phyloP scores from a whole-genome alignment of 2,888 invertebrate genomes.

The Pseudococcus jackbeardsleyi region DNA sequence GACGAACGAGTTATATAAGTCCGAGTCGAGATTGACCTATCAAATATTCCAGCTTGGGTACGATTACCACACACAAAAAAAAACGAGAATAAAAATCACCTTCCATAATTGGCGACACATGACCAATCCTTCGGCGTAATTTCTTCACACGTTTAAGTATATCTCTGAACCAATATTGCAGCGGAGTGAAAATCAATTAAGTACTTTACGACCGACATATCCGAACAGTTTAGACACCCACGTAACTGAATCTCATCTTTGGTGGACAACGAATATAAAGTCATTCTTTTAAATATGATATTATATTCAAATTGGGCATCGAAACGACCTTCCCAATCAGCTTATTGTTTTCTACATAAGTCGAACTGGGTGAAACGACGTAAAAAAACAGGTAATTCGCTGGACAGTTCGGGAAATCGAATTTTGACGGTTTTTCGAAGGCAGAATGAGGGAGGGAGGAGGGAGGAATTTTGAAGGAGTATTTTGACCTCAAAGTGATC shows the following conservation, averaged over 20 bases:
- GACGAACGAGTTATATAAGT: conserved; percentile 14
- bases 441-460: too few relatives aligned
- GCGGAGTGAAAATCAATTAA: conserved; percentile 26
- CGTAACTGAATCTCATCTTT: neutral
- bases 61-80: conserved; percentile 11
- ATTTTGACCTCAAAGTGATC: too few relatives aligned
- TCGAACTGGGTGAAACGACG: neutral
- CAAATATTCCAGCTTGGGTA: neutral
- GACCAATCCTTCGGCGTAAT: conserved; percentile 46
- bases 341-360: neutral
- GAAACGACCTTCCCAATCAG: neutral
- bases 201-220: conserved; percentile 16
- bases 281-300: neutral
- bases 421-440: neutral
- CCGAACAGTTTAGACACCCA: neutral
- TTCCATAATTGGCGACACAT: conserved; percentile 49
- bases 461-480: too few relatives aligned
- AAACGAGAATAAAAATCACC: conserved; percentile 38
- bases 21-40: neutral
- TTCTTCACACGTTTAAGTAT: conserved; percentile 18
- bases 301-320: neutral
- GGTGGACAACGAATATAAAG: neutral
- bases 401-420: neutral
- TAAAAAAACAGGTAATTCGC: neutral
- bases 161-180: neutral